Percentiles rank a stretch among this genome's conserved stretches.
These are phyloP conservation scores for Erythrocercus mccallii DNA, from an alignment of 2,113 vertebrate species.

Conservation along the genomic window DNA sequence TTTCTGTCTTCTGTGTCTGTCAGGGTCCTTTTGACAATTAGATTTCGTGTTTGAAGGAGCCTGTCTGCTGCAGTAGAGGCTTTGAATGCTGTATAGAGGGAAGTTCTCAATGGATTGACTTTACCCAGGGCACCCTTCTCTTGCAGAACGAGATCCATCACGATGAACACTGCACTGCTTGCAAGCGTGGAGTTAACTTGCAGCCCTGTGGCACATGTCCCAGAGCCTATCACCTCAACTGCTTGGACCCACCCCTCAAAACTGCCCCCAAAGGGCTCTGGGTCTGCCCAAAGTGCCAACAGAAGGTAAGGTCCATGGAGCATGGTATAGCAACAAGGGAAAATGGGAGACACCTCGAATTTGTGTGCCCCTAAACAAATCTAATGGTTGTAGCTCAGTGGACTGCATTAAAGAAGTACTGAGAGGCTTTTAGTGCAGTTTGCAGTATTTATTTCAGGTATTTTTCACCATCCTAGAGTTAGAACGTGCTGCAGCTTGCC, in stretches of 20 bases:
- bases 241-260: conserved; percentile 88
- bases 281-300: conserved; percentile 97
- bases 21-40: neutral
- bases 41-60: neutral
- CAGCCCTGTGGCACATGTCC: conserved; percentile 89
- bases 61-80: neutral
- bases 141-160: conserved; percentile 85
- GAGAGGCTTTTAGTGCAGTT: neutral
- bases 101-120: neutral
- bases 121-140: neutral
- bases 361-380: neutral
- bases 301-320: conserved; percentile 80
- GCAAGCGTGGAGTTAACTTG: conserved; percentile 83
- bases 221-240: conserved; percentile 88
- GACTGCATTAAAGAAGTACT: neutral
- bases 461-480: neutral
- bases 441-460: neutral
- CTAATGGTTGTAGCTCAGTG: neutral
- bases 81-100: neutral
- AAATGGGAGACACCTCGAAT: neutral
- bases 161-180: conserved; percentile 84
- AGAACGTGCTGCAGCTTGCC: neutral
- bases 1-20: neutral
- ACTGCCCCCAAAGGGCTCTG: conserved; percentile 85
- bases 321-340: neutral